Conservation (phyloP, 2,797 vertebrate species). For the Adrianichthys oophorus region DNA sequence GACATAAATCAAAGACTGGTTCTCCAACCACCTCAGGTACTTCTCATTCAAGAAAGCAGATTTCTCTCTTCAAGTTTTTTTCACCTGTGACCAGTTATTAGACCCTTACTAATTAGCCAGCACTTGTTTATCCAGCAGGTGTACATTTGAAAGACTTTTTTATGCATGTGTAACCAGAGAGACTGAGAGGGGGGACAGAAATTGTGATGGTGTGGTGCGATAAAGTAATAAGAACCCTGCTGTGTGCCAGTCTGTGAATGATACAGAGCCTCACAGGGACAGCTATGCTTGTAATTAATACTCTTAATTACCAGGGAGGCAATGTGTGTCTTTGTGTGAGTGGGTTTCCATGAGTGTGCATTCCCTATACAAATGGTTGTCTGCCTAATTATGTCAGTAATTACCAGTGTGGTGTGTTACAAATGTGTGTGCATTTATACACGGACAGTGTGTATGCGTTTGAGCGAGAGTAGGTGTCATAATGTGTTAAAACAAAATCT, state of each 20-base stretch:
- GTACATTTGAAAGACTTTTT: slow-evolving; percentile 42
- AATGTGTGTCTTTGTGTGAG: slow-evolving; percentile 48
- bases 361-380: slow-evolving; percentile 68
- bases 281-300: slow-evolving; percentile 78
- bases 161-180: slow-evolving; percentile 44
- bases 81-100: slow-evolving; percentile 59
- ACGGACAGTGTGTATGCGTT: not conserved
- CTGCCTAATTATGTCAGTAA: slow-evolving; percentile 76
- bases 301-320: slow-evolving; percentile 74
- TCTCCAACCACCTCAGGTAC: slow-evolving; percentile 10
- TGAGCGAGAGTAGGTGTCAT: slow-evolving; percentile 2
- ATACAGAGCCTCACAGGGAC: slow-evolving; percentile 73
- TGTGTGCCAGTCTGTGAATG: slow-evolving; percentile 71
- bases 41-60: slow-evolving; percentile 18
- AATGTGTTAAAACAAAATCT: slow-evolving; percentile 12
- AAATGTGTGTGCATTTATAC: slow-evolving; percentile 34
- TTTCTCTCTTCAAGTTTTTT: slow-evolving; percentile 35
- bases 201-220: slow-evolving; percentile 58
- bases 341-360: slow-evolving; percentile 42
- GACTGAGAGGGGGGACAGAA: slow-evolving; percentile 22
- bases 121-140: slow-evolving; percentile 63
- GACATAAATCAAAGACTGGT: slow-evolving; percentile 33
- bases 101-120: slow-evolving; percentile 59
- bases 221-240: slow-evolving; percentile 69
- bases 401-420: slow-evolving; percentile 65